phyloP scores from a whole-genome alignment of 2,888 invertebrate species.

The Papilio demoleus region DNA sequence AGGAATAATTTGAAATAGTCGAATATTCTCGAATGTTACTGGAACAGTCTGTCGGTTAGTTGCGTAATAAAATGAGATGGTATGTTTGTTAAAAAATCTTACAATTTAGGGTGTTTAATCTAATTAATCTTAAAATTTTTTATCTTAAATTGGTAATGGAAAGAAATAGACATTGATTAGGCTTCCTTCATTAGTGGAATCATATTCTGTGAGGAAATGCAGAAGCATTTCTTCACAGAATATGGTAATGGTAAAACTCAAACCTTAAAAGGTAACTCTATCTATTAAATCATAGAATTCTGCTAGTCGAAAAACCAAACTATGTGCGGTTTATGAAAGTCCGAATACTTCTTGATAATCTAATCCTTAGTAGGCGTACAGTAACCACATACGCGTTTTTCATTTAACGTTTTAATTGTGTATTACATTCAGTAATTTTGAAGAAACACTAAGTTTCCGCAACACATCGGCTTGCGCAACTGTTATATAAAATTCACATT shows the following conservation, averaged over 20 bases:
- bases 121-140: not conserved
- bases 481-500: conserved; percentile 70
- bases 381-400: too few species aligned
- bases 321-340: too few species aligned
- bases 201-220: too few species aligned
- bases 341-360: too few species aligned
- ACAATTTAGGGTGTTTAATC: not conserved
- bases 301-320: too few species aligned
- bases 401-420: not conserved
- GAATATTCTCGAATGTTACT: conserved; percentile 17
- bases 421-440: not conserved
- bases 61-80: conserved; percentile 2
- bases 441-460: conserved; percentile 56
- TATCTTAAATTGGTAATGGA: not conserved
- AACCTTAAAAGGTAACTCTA: too few species aligned
- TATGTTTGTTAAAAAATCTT: not conserved
- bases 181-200: not conserved
- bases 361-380: too few species aligned
- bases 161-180: not conserved
- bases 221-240: too few species aligned
- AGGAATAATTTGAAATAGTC: conserved; percentile 6
- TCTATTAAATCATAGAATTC: too few species aligned
- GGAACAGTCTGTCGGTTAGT: not conserved
- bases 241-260: too few species aligned
- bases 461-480: conserved; percentile 56